Evolutionary conservation across 2,888 invertebrate genomes (phyloP).

Genomic region (Tenodera sinensis): DNA sequence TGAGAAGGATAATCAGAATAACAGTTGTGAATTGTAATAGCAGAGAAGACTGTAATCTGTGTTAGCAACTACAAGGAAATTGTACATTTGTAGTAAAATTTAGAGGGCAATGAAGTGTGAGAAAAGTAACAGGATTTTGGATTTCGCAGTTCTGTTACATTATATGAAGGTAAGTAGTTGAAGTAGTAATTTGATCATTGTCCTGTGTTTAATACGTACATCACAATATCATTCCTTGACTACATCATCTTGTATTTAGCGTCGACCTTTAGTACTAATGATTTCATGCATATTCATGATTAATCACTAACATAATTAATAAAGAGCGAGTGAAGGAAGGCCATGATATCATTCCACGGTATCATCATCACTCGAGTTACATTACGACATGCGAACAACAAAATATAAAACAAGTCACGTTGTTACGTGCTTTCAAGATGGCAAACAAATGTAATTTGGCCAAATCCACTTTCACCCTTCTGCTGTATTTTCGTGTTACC

Average conservation of each 20-base stretch:
- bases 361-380: background rate
- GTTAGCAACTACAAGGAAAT: no score
- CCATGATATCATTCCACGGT: background rate
- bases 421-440: background rate
- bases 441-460: background rate
- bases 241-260: background rate
- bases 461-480: background rate
- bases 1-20: no score
- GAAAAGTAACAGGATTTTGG: no score
- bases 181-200: no score
- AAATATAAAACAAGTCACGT: no score
- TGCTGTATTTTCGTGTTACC: background rate
- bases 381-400: no score
- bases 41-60: no score
- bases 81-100: no score
- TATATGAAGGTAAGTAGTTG: no score
- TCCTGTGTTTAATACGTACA: background rate
- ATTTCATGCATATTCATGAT: background rate
- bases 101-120: no score
- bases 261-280: background rate
- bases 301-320: background rate
- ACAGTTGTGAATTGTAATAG: no score
- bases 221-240: background rate
- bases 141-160: no score
- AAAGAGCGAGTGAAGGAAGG: background rate